These are phyloP conservation scores for Ectropis grisescens DNA, from an alignment of 1,140 invertebrate genomes.

Conservation along the genomic window DNA sequence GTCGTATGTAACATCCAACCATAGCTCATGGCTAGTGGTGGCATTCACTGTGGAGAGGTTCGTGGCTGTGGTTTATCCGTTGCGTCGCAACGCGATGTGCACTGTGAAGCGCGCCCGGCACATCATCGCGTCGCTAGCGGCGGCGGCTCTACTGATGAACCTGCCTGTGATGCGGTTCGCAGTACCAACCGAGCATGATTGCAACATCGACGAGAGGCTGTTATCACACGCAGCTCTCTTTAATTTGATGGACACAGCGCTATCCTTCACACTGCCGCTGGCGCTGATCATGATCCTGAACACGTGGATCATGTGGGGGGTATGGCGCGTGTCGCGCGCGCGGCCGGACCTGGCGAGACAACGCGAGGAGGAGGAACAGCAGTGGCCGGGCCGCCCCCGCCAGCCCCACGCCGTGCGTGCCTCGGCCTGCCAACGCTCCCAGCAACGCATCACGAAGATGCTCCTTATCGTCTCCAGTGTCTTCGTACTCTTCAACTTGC, in stretches of 20 bases:
- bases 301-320: conserved; percentile 74
- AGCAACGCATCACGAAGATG: conserved; percentile 86
- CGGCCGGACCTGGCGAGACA: conserved; percentile 27
- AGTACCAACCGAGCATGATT: conserved; percentile 25
- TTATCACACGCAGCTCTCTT: conserved; percentile 71
- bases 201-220: conserved; percentile 60
- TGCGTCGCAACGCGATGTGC: conserved; percentile 82
- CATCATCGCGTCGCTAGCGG: conserved; percentile 65
- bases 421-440: conserved; percentile 37
- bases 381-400: conserved; percentile 16
- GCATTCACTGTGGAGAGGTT: conserved; percentile 90
- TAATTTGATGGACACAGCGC: conserved; percentile 78
- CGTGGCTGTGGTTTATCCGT: conserved; percentile 85
- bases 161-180: conserved; percentile 75
- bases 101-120: conserved; percentile 78
- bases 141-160: conserved; percentile 71
- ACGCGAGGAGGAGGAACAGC: background rate
- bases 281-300: conserved; percentile 80
- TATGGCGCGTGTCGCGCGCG: conserved; percentile 58
- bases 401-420: no score
- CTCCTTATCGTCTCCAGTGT: conserved; percentile 84
- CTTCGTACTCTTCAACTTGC: conserved; percentile 84
- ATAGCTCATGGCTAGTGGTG: conserved; percentile 87
- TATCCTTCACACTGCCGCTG: conserved; percentile 81
- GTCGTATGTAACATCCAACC: conserved; percentile 76